phyloP scores from a whole-genome alignment of 2,888 invertebrate genomes.

The Drosophila percnosoma region DNA sequence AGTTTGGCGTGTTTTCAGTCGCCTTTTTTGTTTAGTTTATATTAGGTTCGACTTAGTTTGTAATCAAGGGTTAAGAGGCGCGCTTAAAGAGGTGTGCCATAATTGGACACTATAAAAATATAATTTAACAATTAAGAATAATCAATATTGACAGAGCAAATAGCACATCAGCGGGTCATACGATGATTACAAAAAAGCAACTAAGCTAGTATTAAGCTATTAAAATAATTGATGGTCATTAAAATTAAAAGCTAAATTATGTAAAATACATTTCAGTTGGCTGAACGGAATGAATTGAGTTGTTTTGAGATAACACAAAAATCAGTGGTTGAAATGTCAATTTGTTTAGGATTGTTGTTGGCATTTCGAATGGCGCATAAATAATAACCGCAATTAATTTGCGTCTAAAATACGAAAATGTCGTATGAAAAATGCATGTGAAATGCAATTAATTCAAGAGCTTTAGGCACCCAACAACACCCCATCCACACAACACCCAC shows the following conservation, averaged over 20 bases:
- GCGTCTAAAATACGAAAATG: constrained; percentile 57
- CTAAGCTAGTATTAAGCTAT: not conserved
- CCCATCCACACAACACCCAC: constrained; percentile 9
- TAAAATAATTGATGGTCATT: constrained; percentile 3
- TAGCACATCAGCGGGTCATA: not conserved
- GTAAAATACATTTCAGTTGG: not conserved
- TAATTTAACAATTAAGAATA: constrained; percentile 24
- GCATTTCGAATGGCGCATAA: constrained; percentile 48
- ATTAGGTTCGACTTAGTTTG: constrained; percentile 45
- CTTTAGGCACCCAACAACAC: constrained; percentile 12
- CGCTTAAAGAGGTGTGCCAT: constrained; percentile 41
- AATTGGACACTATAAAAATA: constrained; percentile 25
- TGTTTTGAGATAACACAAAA: not conserved
- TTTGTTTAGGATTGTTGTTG: constrained; percentile 11
- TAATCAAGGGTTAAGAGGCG: constrained; percentile 56
- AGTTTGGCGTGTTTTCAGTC: constrained; percentile 56
- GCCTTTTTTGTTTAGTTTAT: constrained; percentile 16
- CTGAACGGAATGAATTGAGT: not conserved
- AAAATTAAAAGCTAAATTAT: not conserved
- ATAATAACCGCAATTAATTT: constrained; percentile 68
- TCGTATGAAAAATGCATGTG: constrained; percentile 65
- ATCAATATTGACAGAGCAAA: constrained; percentile 19
- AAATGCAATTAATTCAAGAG: constrained; percentile 77
- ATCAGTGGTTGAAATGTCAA: not conserved
- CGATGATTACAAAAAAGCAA: not conserved